Percentiles rank a stretch among this genome's conserved stretches.
These are phyloP conservation scores for Cryptotermes secundus DNA, from an alignment of 1,140 invertebrate species.

Conservation along the genomic window DNA sequence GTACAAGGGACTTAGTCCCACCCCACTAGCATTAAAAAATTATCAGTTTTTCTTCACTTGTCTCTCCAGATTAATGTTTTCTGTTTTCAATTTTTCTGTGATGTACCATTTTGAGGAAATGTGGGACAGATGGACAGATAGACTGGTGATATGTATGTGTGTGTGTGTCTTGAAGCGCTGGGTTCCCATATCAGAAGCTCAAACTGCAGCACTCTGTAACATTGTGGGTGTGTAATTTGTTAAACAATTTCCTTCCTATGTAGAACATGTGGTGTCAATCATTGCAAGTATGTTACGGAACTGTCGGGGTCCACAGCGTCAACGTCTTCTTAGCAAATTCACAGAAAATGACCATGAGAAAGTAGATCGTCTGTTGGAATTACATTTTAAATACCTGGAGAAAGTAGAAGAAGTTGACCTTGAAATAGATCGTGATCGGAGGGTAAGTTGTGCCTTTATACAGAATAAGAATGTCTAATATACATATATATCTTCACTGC, in stretches of 20 bases:
- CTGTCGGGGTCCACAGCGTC: conserved; percentile 84
- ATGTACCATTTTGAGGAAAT: too few relatives aligned
- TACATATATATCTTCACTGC: too few relatives aligned
- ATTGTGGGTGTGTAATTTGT: neutral
- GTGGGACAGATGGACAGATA: too few relatives aligned
- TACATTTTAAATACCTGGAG: conserved; percentile 97
- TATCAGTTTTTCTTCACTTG: too few relatives aligned
- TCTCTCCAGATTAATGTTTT: too few relatives aligned
- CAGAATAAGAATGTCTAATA: too few relatives aligned
- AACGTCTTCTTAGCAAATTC: conserved; percentile 92
- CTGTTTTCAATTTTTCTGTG: too few relatives aligned
- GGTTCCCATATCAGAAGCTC: too few relatives aligned
- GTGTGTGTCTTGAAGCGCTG: too few relatives aligned
- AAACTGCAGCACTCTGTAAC: neutral
- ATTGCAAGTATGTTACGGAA: conserved; percentile 92
- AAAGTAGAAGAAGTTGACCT: conserved; percentile 88
- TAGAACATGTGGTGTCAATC: conserved; percentile 93
- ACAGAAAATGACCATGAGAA: conserved; percentile 99
- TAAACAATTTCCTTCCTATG: conserved; percentile 42
- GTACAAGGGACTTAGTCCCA: too few relatives aligned
- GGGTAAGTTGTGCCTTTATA: conserved; percentile 41
- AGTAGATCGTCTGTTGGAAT: conserved; percentile 91
- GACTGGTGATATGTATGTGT: too few relatives aligned
- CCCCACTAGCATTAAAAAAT: too few relatives aligned
- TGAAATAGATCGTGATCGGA: conserved; percentile 62